phyloP scores from a whole-genome alignment of 2,113 vertebrate species.

The Dicaeum eximium region DNA sequence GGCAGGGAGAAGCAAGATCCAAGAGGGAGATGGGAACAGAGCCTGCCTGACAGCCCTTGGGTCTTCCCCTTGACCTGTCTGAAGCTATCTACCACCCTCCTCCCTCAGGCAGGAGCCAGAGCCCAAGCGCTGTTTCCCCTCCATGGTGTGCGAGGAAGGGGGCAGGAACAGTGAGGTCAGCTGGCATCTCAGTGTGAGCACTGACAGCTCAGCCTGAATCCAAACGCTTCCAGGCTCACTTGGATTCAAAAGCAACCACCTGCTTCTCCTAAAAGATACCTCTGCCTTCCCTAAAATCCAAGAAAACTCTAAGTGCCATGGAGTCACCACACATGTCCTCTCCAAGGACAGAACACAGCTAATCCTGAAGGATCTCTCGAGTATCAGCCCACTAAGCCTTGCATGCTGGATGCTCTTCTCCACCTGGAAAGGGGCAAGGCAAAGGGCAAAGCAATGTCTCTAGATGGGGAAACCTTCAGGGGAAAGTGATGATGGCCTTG shows the following conservation, averaged over 20 bases:
- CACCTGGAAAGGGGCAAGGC: background rate
- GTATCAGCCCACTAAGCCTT: background rate
- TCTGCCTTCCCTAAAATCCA: background rate
- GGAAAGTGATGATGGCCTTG: background rate
- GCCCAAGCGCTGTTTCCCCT: background rate
- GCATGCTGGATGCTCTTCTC: background rate
- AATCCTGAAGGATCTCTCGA: background rate
- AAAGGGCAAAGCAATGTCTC: background rate
- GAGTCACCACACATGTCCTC: background rate
- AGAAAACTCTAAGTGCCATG: background rate
- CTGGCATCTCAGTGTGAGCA: background rate
- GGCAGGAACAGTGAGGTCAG: background rate
- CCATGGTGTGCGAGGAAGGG: accelerated
- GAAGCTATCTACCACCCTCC: background rate
- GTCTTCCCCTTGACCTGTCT: background rate
- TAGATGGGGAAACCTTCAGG: background rate
- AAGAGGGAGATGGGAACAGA: background rate
- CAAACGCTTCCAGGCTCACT: background rate
- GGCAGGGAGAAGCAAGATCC: background rate
- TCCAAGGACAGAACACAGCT: background rate
- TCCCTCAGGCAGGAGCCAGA: background rate
- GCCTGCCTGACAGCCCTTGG: background rate
- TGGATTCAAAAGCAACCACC: background rate
- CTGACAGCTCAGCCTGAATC: background rate
- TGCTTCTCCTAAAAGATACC: background rate